Evolutionary conservation across 2,113 vertebrate species (phyloP).

Genomic region (Cardinalis cardinalis): DNA sequence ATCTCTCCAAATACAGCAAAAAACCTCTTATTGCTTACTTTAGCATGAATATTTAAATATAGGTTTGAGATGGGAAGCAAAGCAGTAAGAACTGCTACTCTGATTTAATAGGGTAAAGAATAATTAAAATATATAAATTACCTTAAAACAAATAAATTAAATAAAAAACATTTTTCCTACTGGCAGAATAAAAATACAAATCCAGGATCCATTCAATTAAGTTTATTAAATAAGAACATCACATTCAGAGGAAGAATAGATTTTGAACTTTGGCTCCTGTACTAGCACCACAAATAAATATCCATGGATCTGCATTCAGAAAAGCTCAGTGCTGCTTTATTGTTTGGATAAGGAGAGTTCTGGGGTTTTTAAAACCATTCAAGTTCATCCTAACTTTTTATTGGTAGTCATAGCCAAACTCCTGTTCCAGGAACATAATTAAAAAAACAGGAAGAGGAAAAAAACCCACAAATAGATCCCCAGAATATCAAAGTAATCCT

Average conservation of each 20-base stretch:
- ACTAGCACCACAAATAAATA: neutral
- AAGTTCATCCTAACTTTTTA: neutral
- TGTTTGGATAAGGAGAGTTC: neutral
- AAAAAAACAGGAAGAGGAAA: neutral
- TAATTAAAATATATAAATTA: neutral
- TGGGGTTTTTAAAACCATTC: accelerated
- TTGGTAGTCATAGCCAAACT: neutral
- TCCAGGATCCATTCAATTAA: neutral
- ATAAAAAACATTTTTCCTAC: neutral
- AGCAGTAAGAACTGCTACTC: neutral
- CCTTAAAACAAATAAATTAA: neutral
- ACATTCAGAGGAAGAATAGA: neutral
- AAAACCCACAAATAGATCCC: neutral
- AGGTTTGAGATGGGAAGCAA: neutral
- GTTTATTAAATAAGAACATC: neutral
- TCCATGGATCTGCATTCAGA: accelerated
- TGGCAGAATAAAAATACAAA: neutral
- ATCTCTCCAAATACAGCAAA: neutral
- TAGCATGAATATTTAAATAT: neutral
- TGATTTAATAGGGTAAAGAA: neutral
- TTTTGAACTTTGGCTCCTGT: neutral
- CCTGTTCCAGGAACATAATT: neutral
- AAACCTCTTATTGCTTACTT: neutral
- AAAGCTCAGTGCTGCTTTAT: neutral
- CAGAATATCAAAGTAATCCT: neutral